Percentiles rank a stretch among this genome's conserved stretches.
These are phyloP conservation scores for Oscheius sp. DNA, from an alignment of 2,888 invertebrate genomes.

Conservation along the genomic window DNA sequence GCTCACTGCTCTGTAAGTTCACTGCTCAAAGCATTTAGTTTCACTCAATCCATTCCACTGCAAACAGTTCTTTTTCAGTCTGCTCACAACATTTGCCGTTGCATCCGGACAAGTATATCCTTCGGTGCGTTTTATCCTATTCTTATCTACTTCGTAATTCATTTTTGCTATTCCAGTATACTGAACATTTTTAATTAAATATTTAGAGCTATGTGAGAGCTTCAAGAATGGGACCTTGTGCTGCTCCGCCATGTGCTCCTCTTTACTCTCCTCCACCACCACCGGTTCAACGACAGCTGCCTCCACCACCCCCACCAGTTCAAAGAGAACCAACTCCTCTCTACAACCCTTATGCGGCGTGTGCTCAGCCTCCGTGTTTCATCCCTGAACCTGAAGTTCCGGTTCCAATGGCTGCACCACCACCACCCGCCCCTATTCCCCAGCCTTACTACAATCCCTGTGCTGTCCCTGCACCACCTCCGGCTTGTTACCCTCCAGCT, in stretches of 20 bases:
- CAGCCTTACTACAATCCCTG: slow-evolving; percentile 45
- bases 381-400: slow-evolving; percentile 42
- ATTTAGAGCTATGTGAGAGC: slow-evolving; percentile 22
- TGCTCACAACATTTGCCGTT: slow-evolving; percentile 23
- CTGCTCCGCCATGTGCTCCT: slow-evolving; percentile 41
- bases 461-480: slow-evolving; percentile 7
- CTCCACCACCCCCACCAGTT: slow-evolving; percentile 31
- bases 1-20: slow-evolving; percentile 32
- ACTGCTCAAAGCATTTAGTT: not conserved
- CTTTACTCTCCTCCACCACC: slow-evolving; percentile 41
- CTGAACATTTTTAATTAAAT: slow-evolving; percentile 18
- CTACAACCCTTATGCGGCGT: slow-evolving; percentile 32
- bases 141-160: not conserved
- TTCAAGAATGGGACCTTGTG: slow-evolving; percentile 30
- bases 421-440: slow-evolving; percentile 17
- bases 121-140: not conserved
- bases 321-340: not conserved
- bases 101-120: slow-evolving; percentile 29
- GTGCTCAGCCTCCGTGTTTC: slow-evolving; percentile 49
- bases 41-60: not conserved
- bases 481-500: slow-evolving; percentile 41
- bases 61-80: slow-evolving; percentile 1
- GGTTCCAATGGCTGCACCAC: slow-evolving; percentile 29
- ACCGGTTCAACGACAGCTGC: slow-evolving; percentile 46
- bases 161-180: not conserved